These are phyloP conservation scores for Papilio elwesi DNA, from an alignment of 2,888 invertebrate genomes.

Conservation along the genomic window DNA sequence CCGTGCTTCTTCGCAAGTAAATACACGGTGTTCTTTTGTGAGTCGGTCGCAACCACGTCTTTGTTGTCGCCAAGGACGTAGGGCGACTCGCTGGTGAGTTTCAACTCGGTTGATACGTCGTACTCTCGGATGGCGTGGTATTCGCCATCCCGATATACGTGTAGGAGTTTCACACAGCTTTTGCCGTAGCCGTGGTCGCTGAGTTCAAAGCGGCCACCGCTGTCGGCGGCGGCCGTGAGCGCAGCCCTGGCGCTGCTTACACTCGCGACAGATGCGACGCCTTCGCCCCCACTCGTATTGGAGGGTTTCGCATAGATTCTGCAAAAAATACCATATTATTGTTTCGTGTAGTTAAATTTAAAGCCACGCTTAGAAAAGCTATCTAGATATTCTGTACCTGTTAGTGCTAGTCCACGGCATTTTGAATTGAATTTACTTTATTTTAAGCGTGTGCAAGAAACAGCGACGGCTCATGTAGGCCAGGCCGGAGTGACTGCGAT, in stretches of 20 bases:
- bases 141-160: conserved; percentile 87
- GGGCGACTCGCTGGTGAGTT: conserved; percentile 87
- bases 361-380: background rate
- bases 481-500: conserved; percentile 59
- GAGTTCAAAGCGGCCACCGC: conserved; percentile 84
- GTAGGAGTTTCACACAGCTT: conserved; percentile 88
- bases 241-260: conserved; percentile 50
- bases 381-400: conserved; percentile 60
- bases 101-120: conserved; percentile 88
- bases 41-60: conserved; percentile 92
- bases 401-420: conserved; percentile 82
- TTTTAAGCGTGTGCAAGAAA: conserved; percentile 75
- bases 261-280: conserved; percentile 34
- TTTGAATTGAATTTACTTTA: conserved; percentile 67
- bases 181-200: conserved; percentile 90
- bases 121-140: conserved; percentile 89
- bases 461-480: conserved; percentile 69
- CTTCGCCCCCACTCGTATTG: conserved; percentile 68
- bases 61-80: conserved; percentile 90
- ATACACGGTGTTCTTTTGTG: conserved; percentile 93
- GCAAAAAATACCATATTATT: conserved; percentile 45
- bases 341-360: background rate
- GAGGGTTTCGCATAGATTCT: conserved; percentile 82
- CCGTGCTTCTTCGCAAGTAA: conserved; percentile 91
- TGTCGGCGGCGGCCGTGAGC: conserved; percentile 71